A percentile compares a stretch with the other conserved stretches of the same genome.
phyloP scores from a whole-genome alignment of 2,113 vertebrate genomes.

The Pollimyrus isidori region DNA sequence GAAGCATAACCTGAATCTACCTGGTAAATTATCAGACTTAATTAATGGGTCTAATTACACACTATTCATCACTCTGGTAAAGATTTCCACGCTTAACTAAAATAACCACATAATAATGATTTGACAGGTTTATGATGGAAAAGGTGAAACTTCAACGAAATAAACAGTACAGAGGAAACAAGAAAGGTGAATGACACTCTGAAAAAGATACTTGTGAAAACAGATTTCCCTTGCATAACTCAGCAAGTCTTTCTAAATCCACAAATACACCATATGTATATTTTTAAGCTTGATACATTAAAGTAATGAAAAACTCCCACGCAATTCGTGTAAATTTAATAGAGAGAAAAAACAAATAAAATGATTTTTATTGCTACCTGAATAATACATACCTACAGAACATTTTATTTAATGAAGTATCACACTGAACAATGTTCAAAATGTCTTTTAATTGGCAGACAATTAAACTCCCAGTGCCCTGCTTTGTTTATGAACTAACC shows the following conservation, averaged over 20 bases:
- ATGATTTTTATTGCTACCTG: slow-evolving; percentile 35
- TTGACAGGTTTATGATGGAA: not conserved
- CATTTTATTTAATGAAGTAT: slow-evolving; percentile 28
- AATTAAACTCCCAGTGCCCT: slow-evolving; percentile 46
- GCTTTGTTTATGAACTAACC: slow-evolving; percentile 42
- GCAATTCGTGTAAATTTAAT: not conserved
- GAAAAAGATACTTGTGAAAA: not conserved
- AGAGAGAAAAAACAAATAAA: slow-evolving; percentile 22
- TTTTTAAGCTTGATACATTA: not conserved
- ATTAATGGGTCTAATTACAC: not conserved
- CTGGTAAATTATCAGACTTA: not conserved
- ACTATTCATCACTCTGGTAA: not conserved
- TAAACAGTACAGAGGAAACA: not conserved
- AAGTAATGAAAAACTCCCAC: not conserved
- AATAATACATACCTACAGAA: slow-evolving; percentile 37
- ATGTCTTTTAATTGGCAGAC: slow-evolving; percentile 49
- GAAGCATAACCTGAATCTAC: not conserved
- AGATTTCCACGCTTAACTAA: not conserved
- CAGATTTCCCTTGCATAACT: slow-evolving; percentile 21
- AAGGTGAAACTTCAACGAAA: not conserved
- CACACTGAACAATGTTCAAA: slow-evolving; percentile 35
- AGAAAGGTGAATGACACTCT: slow-evolving; percentile 9
- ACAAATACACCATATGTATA: not conserved
- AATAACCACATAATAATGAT: not conserved
- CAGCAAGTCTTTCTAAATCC: not conserved